These are phyloP conservation scores for Cremastinae sp. DNA, from an alignment of 2,888 invertebrate genomes.

Conservation along the genomic window DNA sequence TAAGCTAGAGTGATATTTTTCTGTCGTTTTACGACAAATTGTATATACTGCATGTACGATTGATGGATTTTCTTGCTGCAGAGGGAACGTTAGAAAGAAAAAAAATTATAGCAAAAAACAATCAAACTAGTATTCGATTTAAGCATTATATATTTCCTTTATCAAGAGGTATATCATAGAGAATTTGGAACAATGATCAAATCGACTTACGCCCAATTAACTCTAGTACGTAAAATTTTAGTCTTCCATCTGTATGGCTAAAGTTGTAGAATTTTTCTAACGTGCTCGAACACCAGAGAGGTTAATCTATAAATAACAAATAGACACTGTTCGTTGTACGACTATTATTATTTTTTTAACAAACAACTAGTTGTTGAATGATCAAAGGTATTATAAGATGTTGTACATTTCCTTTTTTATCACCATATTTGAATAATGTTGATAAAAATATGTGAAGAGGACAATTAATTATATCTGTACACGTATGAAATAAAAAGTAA, in stretches of 20 bases:
- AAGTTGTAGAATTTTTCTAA: neutral
- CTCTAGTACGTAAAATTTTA: neutral
- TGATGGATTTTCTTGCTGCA: slow-evolving; percentile 19
- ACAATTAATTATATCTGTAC: slow-evolving; percentile 57
- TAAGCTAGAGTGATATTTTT: slow-evolving; percentile 20
- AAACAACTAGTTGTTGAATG: slow-evolving; percentile 64
- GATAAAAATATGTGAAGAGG: slow-evolving; percentile 27
- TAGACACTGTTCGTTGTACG: slow-evolving; percentile 12
- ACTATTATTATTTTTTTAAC: slow-evolving; percentile 46
- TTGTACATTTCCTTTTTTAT: slow-evolving; percentile 65
- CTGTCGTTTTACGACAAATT: slow-evolving; percentile 37
- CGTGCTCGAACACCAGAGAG: slow-evolving; percentile 12
- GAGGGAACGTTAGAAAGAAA: slow-evolving; percentile 16
- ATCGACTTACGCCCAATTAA: neutral
- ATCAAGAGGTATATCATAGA: neutral
- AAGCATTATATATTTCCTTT: neutral
- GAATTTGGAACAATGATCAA: neutral
- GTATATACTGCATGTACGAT: slow-evolving; percentile 21
- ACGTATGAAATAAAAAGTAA: slow-evolving; percentile 62
- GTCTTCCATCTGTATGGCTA: neutral
- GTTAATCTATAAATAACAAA: slow-evolving; percentile 31
- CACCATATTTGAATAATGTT: slow-evolving; percentile 57
- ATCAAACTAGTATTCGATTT: slow-evolving; percentile 36
- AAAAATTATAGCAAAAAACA: slow-evolving; percentile 13
- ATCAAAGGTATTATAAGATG: slow-evolving; percentile 58